Percentiles rank a stretch among this genome's conserved stretches.
phyloP scores from a whole-genome alignment of 2,113 vertebrate genomes.

The Lophius piscatorius region DNA sequence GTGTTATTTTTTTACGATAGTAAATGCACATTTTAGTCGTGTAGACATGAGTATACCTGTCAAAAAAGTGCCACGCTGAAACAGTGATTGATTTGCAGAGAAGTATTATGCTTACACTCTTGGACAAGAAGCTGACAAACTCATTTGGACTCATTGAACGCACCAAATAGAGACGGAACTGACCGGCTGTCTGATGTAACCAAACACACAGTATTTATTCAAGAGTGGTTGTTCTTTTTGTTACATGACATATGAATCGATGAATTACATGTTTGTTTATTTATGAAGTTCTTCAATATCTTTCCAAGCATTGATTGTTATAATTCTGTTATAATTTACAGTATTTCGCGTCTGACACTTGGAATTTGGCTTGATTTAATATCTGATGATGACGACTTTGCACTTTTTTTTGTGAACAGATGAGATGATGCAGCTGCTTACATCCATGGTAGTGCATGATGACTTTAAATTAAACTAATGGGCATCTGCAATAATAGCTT shows the following conservation, averaged over 20 bases:
- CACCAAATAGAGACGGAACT: constrained; percentile 53
- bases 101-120: constrained; percentile 21
- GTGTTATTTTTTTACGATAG: constrained; percentile 27
- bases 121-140: constrained; percentile 26
- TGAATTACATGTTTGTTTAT: constrained; percentile 36
- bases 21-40: constrained; percentile 23
- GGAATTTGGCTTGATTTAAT: constrained; percentile 55
- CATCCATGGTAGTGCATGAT: constrained; percentile 63
- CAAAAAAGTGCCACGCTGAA: constrained; percentile 37
- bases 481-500: constrained; percentile 48
- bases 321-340: constrained; percentile 39
- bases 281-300: constrained; percentile 62
- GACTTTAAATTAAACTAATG: constrained; percentile 46
- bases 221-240: constrained; percentile 19
- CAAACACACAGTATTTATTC: constrained; percentile 57
- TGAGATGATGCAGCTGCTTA: constrained; percentile 50
- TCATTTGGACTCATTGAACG: constrained; percentile 49
- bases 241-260: constrained; percentile 20
- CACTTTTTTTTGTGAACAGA: constrained; percentile 57
- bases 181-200: constrained; percentile 36
- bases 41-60: constrained; percentile 13
- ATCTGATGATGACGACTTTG: constrained; percentile 44
- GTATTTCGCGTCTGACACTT: constrained; percentile 32
- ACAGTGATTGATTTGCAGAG: constrained; percentile 41
- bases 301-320: constrained; percentile 28